Conservation (phyloP, 2,888 invertebrate genomes). For the Drosophila tripunctata region DNA sequence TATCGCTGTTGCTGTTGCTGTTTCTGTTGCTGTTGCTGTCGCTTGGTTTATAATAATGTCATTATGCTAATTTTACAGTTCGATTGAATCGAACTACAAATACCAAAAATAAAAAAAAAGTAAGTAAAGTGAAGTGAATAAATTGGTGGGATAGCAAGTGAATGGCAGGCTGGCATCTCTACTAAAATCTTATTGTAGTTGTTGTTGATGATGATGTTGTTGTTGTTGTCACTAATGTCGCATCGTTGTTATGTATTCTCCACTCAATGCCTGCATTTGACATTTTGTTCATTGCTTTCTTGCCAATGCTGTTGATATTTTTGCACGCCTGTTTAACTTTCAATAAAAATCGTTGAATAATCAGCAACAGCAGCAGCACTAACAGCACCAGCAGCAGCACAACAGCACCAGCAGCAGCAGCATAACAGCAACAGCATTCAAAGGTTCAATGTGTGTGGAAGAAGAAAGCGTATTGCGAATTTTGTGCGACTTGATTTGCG, state of each 20-base stretch:
- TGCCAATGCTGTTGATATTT: conserved; percentile 51
- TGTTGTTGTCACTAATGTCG: conserved; percentile 65
- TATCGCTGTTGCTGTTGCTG: conserved; percentile 34
- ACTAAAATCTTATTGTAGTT: conserved; percentile 25
- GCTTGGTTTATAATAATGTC: conserved; percentile 77
- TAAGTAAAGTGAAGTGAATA: conserved; percentile 16
- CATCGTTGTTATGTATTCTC: conserved; percentile 66
- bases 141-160: conserved; percentile 49
- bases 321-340: conserved; percentile 73
- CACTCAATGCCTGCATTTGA: conserved; percentile 70
- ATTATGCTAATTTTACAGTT: conserved; percentile 75
- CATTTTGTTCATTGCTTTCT: conserved; percentile 78
- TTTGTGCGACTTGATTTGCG: conserved; percentile 76
- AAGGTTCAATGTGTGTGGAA: conserved; percentile 63
- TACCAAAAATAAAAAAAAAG: conserved; percentile 18
- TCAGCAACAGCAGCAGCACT: conserved; percentile 48
- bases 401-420: conserved; percentile 34
- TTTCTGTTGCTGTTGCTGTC: conserved; percentile 36
- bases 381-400: conserved; percentile 23
- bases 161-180: conserved; percentile 56
- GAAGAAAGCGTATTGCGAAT: conserved; percentile 67
- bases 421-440: conserved; percentile 56
- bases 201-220: conserved; percentile 20
- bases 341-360: conserved; percentile 78
- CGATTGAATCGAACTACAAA: conserved; percentile 51